Percentiles rank a stretch among this genome's conserved stretches.
Conservation (phyloP, 2,888 invertebrate genomes). For the Hemithea aestivaria region DNA sequence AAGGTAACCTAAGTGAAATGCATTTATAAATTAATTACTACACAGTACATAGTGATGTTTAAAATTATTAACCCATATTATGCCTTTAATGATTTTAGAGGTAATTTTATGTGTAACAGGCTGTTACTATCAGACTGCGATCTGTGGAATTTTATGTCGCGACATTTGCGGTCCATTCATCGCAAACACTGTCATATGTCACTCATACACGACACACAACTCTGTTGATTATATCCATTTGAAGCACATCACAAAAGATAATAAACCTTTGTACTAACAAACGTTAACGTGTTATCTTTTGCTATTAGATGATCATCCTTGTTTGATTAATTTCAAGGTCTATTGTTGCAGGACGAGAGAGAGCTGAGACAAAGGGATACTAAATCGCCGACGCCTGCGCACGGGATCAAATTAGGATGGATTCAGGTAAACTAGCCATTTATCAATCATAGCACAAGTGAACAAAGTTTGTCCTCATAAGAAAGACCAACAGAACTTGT, state of each 20-base stretch:
- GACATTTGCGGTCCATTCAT: conserved; percentile 39
- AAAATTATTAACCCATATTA: too few species aligned
- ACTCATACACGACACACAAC: conserved; percentile 20
- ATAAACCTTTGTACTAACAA: conserved; percentile 23
- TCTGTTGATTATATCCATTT: conserved; percentile 30
- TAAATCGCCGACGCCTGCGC: conserved; percentile 67
- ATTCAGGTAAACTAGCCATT: conserved; percentile 79
- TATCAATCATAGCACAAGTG: too few species aligned
- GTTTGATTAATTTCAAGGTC: conserved; percentile 9
- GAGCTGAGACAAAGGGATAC: conserved; percentile 56
- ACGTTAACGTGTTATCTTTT: conserved; percentile 9
- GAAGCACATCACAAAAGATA: conserved; percentile 28
- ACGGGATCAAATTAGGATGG: conserved; percentile 91
- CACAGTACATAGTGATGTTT: too few species aligned
- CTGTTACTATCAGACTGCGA: neutral
- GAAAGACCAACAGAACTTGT: too few species aligned
- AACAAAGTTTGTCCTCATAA: too few species aligned
- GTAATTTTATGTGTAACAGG: too few species aligned
- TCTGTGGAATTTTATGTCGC: conserved; percentile 9
- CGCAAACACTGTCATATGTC: conserved; percentile 35
- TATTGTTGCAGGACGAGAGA: conserved; percentile 59
- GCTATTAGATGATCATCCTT: conserved; percentile 14
- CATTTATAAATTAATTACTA: too few species aligned
- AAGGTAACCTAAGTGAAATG: too few species aligned
- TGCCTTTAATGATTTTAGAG: too few species aligned